Conservation (phyloP, 2,797 vertebrate species). For the Mergus octosetaceus region DNA sequence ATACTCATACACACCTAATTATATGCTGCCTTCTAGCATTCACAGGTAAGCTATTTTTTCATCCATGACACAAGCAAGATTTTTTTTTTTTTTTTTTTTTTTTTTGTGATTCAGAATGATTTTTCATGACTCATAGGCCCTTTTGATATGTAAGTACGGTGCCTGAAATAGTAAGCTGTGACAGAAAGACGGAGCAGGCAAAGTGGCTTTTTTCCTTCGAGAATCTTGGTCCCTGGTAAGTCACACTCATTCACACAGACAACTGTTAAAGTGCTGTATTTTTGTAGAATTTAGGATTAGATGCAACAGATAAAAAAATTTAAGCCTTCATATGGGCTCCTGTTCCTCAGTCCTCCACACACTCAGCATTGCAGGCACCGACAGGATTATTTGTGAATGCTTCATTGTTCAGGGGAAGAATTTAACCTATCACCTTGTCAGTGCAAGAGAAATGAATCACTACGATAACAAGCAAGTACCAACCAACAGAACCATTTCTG, state of each 20-base stretch:
- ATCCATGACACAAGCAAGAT: not conserved
- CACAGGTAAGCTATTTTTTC: not conserved
- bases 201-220: slow-evolving; percentile 5
- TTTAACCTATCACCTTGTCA: not conserved
- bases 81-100: not conserved
- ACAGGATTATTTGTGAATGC: not conserved
- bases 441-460: not conserved
- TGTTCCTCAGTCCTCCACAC: not conserved
- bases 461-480: not conserved
- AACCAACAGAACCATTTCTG: not conserved
- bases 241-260: slow-evolving; percentile 1
- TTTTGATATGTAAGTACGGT: slow-evolving; percentile 41
- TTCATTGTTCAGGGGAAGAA: not conserved
- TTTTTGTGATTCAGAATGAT: slow-evolving; percentile 53
- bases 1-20: not conserved
- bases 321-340: not conserved
- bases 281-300: not conserved
- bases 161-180: slow-evolving; percentile 64
- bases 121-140: slow-evolving; percentile 66
- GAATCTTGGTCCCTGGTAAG: not conserved
- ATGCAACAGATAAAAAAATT: not conserved
- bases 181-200: not conserved
- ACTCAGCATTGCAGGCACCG: not conserved
- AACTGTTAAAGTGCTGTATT: slow-evolving; percentile 3
- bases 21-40: not conserved